Base-by-base conservation (phyloP, 2,888 invertebrate genomes). In the Apotomis turbidana region DNA sequence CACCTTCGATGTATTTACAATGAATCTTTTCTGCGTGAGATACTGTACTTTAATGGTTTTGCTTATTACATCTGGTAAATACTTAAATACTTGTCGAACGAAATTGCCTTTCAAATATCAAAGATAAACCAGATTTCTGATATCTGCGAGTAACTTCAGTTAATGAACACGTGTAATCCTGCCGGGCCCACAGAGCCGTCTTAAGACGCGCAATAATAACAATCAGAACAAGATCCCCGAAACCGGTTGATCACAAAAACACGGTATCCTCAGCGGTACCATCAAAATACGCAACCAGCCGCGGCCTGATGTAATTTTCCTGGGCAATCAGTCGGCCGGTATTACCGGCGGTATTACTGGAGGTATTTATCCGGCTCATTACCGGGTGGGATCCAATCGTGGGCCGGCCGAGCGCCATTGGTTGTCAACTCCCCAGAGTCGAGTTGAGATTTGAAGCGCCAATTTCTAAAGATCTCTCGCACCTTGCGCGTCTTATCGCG, bases 281-380 rank as follows among this genome's bases (percentile, higher is more conserved):
- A 63, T 70, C 75, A 76, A 77, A 81, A 84, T 83, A 83, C 80
- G 79, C 82, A 71, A 83, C 84, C 83, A 78, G 74, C 78, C 27
- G 77, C 78, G 76, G 77, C 78, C 78, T 77, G 78, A 85, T 85
- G 83, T 86, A 84, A 86, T 86, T 85, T 83, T 79, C 81, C 68
- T 67, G 78, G 79, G 85, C 86, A 87, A 88, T 87, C 86, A 85
- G 83, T 81, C 82, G 81, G 80, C 80, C 61, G 80, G 83, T 85
- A 86, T 84, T 86, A 85, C 83, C 85, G 77, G 59, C 76, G 84
- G 83, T 85, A 86, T 85, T 86, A 86, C 83, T 84, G 77, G 59
- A 77, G 85, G 87, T 88, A 89, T 89, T 89, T 88, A 90, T 90
- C 85, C 87, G 81, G 83, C 84, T 89, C 87, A 90, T 90, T 89